Evolutionary conservation across 2,888 invertebrate genomes (phyloP).

Genomic region (Nymphalis c-album): DNA sequence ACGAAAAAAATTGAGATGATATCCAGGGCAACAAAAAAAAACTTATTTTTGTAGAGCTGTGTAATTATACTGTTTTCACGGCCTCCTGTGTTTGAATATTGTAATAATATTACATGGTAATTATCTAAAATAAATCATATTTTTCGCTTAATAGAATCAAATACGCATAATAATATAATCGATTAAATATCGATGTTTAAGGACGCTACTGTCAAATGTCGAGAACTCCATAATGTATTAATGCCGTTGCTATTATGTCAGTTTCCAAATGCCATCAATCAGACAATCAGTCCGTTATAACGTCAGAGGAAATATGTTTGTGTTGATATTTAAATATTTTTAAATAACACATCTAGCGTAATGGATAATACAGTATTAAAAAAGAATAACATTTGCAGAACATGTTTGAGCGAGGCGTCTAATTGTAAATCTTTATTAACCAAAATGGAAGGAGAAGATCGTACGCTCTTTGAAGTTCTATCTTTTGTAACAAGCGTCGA

Average conservation of each 20-base stretch:
- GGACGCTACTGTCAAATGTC: background rate
- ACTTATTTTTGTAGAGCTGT: no score
- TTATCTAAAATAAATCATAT: no score
- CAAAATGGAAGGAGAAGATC: slow-evolving; percentile 51
- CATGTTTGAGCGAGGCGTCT: slow-evolving; percentile 54
- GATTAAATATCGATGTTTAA: background rate
- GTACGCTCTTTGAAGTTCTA: slow-evolving; percentile 55
- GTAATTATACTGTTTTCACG: no score
- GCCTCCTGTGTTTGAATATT: no score
- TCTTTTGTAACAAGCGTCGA: slow-evolving; percentile 57
- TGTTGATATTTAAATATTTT: background rate
- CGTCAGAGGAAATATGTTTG: background rate
- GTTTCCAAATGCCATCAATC: background rate
- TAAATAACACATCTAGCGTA: background rate
- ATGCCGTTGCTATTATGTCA: no score
- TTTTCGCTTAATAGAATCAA: no score
- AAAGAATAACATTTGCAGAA: slow-evolving; percentile 56
- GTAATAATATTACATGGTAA: no score
- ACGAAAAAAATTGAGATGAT: no score
- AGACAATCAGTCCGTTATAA: background rate
- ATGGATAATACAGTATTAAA: slow-evolving; percentile 35
- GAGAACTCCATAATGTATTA: background rate
- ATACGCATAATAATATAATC: background rate
- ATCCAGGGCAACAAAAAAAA: no score
- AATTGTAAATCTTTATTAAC: slow-evolving; percentile 56